Conservation (phyloP, 1,140 invertebrate species). For the Andrena cerasifolii region DNA sequence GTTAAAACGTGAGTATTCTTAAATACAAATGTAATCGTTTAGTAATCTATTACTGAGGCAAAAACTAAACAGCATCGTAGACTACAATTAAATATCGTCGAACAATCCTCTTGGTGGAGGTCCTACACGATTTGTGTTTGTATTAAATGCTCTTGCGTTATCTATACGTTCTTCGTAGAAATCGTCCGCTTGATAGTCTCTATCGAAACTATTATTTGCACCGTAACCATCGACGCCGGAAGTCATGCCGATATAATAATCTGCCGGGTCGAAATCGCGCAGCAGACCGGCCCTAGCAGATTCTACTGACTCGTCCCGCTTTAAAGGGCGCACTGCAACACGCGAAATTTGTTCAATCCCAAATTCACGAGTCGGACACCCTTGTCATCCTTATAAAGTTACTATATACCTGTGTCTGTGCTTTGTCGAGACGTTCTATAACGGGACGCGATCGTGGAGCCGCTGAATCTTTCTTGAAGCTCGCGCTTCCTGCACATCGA, state of each 20-base stretch:
- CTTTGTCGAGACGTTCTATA: conserved; percentile 83
- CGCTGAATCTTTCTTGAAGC: conserved; percentile 86
- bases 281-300: conserved; percentile 85
- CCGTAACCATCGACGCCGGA: conserved; percentile 82
- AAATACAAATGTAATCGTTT: conserved; percentile 34
- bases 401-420: conserved; percentile 81
- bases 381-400: not conserved
- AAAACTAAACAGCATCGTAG: conserved; percentile 19
- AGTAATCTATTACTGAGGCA: conserved; percentile 29
- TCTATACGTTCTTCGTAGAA: conserved; percentile 75
- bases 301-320: conserved; percentile 83
- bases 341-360: conserved; percentile 1
- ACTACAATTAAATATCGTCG: conserved; percentile 88
- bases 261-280: conserved; percentile 85
- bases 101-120: conserved; percentile 91
- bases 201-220: conserved; percentile 79
- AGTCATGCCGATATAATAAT: conserved; percentile 83
- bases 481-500: conserved; percentile 88
- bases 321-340: conserved; percentile 78
- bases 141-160: conserved; percentile 68
- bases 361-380: not conserved
- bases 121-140: conserved; percentile 80
- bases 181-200: conserved; percentile 74
- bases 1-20: conserved; percentile 20
- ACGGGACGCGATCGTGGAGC: conserved; percentile 80